Percentiles rank a stretch among this genome's conserved stretches.
Conservation (phyloP, 2,797 vertebrate genomes). For the Jordanella pulchra region DNA sequence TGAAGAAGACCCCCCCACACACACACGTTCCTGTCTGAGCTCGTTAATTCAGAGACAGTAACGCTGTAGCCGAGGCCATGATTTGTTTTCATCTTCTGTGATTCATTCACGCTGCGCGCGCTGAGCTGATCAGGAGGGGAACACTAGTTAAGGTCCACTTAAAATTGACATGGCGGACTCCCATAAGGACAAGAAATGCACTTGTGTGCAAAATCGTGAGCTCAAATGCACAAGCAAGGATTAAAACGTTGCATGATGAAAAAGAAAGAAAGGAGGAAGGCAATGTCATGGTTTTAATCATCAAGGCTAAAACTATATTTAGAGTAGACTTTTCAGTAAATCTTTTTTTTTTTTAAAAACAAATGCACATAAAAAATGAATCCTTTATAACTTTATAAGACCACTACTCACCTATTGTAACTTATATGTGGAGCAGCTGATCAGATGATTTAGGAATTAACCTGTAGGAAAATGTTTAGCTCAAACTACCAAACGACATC, state of each 20-base stretch:
- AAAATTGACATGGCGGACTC: constrained; percentile 31
- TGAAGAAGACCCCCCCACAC: too few relatives aligned
- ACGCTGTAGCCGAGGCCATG: constrained; percentile 47
- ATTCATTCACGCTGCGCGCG: constrained; percentile 33
- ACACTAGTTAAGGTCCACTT: constrained; percentile 33
- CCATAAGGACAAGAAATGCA: constrained; percentile 40
- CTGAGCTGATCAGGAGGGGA: constrained; percentile 36
- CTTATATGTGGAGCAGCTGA: not conserved
- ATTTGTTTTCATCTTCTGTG: constrained; percentile 52
- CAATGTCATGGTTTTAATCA: not conserved
- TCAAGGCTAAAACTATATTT: constrained; percentile 29
- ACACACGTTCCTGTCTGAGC: constrained; percentile 37
- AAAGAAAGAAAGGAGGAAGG: not conserved
- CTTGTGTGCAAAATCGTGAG: constrained; percentile 18
- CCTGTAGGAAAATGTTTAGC: not conserved
- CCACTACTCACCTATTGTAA: not conserved
- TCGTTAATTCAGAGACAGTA: constrained; percentile 65
- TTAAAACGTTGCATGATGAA: not conserved
- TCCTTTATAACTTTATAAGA: too few relatives aligned
- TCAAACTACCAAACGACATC: not conserved
- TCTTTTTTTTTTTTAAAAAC: constrained; percentile 50
- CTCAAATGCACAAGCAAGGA: constrained; percentile 1
- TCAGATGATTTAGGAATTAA: not conserved
- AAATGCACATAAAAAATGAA: constrained; percentile 20
- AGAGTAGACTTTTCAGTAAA: constrained; percentile 31